These are phyloP conservation scores for Perithous albicinctus DNA, from an alignment of 2,888 invertebrate species.

Conservation along the genomic window DNA sequence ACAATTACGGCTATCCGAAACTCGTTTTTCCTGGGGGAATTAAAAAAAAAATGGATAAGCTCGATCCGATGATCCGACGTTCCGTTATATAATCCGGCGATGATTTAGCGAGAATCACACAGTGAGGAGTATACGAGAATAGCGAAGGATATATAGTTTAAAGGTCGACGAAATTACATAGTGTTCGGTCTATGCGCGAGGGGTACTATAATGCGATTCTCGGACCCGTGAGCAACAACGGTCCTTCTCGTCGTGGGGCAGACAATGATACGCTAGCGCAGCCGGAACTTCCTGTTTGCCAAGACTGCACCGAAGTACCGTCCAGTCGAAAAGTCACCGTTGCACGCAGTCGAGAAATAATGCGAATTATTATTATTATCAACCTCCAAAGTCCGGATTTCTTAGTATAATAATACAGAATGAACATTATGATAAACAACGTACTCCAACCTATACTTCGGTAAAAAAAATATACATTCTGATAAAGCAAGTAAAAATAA, in stretches of 20 bases:
- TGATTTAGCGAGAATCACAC: conserved; percentile 50
- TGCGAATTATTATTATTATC: conserved; percentile 31
- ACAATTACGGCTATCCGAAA: conserved; percentile 42
- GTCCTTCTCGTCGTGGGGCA: conserved; percentile 50
- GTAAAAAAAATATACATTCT: neutral
- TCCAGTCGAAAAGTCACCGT: conserved; percentile 56
- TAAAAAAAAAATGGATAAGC: conserved; percentile 37
- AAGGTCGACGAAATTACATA: conserved; percentile 65
- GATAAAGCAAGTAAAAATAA: no score
- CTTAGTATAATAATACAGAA: neutral
- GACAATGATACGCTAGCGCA: conserved; percentile 51
- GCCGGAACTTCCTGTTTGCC: conserved; percentile 64
- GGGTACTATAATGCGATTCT: conserved; percentile 50
- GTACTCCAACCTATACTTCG: neutral
- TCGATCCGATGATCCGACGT: conserved; percentile 44
- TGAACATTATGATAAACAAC: conserved; percentile 1
- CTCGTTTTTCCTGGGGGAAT: conserved; percentile 17
- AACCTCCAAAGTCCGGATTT: conserved; percentile 17
- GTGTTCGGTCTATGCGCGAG: conserved; percentile 43
- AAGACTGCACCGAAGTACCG: conserved; percentile 46
- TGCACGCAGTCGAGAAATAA: conserved; percentile 40
- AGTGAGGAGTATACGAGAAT: conserved; percentile 43
- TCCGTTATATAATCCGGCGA: conserved; percentile 63
- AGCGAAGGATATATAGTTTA: conserved; percentile 32
- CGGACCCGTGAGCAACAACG: conserved; percentile 52